Conservation (phyloP, 2,888 invertebrate genomes). For the Neoascia interrupta region DNA sequence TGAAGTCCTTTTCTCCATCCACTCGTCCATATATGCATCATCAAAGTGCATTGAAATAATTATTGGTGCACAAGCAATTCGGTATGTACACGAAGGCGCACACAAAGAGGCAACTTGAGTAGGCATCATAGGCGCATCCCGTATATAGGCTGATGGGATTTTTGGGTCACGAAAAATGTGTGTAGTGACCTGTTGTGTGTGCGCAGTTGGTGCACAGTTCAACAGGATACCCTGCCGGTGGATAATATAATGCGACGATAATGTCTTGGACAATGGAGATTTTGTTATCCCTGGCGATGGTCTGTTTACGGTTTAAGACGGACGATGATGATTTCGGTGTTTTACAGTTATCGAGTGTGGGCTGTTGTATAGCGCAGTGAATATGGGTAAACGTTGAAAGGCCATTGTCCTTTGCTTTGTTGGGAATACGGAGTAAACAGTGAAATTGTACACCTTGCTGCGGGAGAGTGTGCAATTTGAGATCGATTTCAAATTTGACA, state of each 20-base stretch:
- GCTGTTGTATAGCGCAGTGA: slow-evolving; percentile 24
- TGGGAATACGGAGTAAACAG: slow-evolving; percentile 26
- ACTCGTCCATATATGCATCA: too few species aligned
- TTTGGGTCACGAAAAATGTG: slow-evolving; percentile 56
- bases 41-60: slow-evolving; percentile 44
- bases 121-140: background rate
- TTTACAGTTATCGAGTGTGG: slow-evolving; percentile 68
- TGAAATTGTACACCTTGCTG: slow-evolving; percentile 60
- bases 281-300: slow-evolving; percentile 42
- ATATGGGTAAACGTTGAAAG: too few species aligned
- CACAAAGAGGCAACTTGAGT: slow-evolving; percentile 59
- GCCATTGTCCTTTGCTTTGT: slow-evolving; percentile 53
- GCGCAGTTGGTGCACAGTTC: slow-evolving; percentile 4
- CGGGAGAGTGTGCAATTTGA: slow-evolving; percentile 53
- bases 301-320: slow-evolving; percentile 34
- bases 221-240: slow-evolving; percentile 36
- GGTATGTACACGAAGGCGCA: slow-evolving; percentile 30
- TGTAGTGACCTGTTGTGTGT: slow-evolving; percentile 46
- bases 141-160: slow-evolving; percentile 18
- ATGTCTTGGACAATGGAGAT: slow-evolving; percentile 58
- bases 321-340: slow-evolving; percentile 47
- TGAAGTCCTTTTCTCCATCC: slow-evolving; percentile 56
- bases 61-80: slow-evolving; percentile 56
- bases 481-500: slow-evolving; percentile 62
- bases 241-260: slow-evolving; percentile 44